Base-by-base conservation (phyloP, 2,797 vertebrate species). In the Lagocephalus sceleratus region DNA sequence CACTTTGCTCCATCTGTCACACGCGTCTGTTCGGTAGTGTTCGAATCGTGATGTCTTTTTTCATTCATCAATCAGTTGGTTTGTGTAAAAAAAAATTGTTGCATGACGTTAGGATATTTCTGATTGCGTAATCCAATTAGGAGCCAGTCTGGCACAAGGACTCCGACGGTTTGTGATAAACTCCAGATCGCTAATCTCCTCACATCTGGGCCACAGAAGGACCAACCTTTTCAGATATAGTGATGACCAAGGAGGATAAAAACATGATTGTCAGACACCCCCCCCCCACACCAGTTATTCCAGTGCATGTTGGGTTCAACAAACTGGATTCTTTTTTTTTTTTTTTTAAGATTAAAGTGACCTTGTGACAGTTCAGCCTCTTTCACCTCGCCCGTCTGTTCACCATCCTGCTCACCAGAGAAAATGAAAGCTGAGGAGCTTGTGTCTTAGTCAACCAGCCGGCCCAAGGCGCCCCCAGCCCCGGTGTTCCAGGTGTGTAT, bases 291-390 rank as follows among this genome's bases (percentile, higher is more conserved):
- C 8, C 7, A 10, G 3, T 40, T 61, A 41, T 47, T 44, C 61
- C 43, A 45, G 47, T 65, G 35, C 9, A 35, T 35, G 32, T 14
- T 35, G 11, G 26, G 5, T 29, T 9, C 7, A 2, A 68, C 21
- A 59, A 40, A 64, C n/a, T 67, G 58, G 64, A 70, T 63, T 73
- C 55, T 73, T 40, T 63, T 64, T 39, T 56, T 76, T 71, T 76
- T 69, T 61, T 57, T 70, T 72, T 68, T 73, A 71, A 51, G 75
- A 71, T 86, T 82, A 51, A 89, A 88, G 88, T 89, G 86, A 85
- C 86, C 88, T 88, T 88, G 88, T 81, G 72, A 84, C 81, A 81
- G 63, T 75, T 82, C 78, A 75, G 74, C 76, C 81, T 75, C 76
- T 75, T 74, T 65, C 69, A 63, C 61, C 40, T n/a, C 10, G 51